phyloP scores from a whole-genome alignment of 2,113 vertebrate genomes.

The Peromyscus polionotus region DNA sequence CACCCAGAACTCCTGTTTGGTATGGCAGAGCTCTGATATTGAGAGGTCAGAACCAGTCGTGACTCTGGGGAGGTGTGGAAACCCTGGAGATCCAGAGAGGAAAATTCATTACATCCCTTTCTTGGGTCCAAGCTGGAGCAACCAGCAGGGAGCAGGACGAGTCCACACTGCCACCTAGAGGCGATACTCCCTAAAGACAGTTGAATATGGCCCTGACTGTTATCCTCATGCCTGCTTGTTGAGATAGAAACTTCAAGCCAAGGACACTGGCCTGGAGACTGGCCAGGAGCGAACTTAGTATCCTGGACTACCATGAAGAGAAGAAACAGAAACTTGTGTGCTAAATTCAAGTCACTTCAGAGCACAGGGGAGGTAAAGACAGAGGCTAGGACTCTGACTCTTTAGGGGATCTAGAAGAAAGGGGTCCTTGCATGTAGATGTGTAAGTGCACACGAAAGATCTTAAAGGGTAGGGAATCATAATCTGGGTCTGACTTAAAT shows the following conservation, averaged over 20 bases:
- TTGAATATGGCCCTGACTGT: too few relatives aligned
- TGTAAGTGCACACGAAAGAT: neutral
- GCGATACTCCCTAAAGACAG: neutral
- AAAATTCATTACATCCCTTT: neutral
- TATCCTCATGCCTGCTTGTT: neutral
- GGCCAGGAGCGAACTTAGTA: neutral
- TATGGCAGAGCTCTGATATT: neutral
- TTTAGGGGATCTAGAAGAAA: neutral
- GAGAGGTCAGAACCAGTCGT: neutral
- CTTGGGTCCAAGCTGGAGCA: neutral
- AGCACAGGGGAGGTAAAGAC: accelerated
- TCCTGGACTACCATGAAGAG: neutral
- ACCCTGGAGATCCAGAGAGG: neutral
- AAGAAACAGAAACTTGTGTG: neutral
- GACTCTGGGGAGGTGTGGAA: neutral
- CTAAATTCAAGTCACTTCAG: accelerated
- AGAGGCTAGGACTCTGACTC: neutral
- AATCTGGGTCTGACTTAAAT: neutral
- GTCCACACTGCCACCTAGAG: slow-evolving; percentile 74
- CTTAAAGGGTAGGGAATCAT: neutral
- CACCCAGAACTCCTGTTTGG: neutral
- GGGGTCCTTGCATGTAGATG: accelerated
- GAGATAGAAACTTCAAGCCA: too few relatives aligned
- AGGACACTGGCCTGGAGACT: accelerated
- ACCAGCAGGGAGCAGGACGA: accelerated